Evolutionary conservation across 2,113 vertebrate genomes (phyloP).

Genomic region (Alligator sinensis): DNA sequence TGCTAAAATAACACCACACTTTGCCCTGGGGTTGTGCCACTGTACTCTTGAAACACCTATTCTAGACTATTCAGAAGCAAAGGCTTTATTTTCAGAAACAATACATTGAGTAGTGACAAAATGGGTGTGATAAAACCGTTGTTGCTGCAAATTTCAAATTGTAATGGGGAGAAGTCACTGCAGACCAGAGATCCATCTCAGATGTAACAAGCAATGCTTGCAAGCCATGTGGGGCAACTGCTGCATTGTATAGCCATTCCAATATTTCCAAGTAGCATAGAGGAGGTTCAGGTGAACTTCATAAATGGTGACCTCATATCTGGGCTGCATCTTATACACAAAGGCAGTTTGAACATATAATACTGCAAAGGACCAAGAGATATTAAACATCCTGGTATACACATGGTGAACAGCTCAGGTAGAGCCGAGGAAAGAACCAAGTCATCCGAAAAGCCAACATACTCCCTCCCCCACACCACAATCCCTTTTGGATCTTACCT

Average conservation of each 20-base stretch:
- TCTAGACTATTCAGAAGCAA: not conserved
- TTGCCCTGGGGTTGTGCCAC: not conserved
- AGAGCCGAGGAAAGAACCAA: too few species aligned
- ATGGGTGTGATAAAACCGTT: not conserved
- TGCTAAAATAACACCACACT: not conserved
- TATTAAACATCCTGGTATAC: too few species aligned
- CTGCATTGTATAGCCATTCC: slow-evolving; percentile 19
- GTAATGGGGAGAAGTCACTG: accelerated
- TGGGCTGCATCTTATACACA: too few species aligned
- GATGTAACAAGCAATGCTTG: not conserved
- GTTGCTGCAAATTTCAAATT: not conserved
- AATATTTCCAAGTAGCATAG: not conserved
- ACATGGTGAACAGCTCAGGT: too few species aligned
- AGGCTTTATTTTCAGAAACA: not conserved
- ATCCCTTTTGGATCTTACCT: slow-evolving; percentile 73
- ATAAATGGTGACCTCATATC: too few species aligned
- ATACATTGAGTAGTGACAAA: accelerated
- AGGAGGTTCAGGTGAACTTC: too few species aligned
- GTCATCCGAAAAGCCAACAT: not conserved
- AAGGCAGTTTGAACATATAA: not conserved
- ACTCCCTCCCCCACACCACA: not conserved
- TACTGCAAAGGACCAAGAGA: not conserved
- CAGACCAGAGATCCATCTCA: not conserved
- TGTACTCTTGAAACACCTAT: not conserved
- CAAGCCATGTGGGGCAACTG: not conserved